A percentile compares a stretch with the other conserved stretches of the same genome.
These are phyloP conservation scores for Oscheius sp. DNA, from an alignment of 1,140 invertebrate genomes.

Conservation along the genomic window DNA sequence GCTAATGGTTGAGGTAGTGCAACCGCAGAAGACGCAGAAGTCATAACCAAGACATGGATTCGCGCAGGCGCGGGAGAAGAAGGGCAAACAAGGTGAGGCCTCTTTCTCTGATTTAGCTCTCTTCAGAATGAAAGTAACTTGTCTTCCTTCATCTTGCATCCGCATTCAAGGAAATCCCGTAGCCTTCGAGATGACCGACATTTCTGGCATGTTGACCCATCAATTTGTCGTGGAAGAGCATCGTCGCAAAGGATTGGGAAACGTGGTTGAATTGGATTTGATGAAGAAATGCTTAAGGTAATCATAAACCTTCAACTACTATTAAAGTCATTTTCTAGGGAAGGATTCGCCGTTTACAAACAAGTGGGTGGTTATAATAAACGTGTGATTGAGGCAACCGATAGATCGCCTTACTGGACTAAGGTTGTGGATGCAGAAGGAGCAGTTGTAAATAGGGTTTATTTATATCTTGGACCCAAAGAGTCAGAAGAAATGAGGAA, in stretches of 20 bases:
- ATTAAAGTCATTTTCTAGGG: not conserved
- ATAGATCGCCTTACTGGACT: too few species aligned
- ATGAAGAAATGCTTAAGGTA: not conserved
- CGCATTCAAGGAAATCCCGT: not conserved
- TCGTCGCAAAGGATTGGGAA: not conserved
- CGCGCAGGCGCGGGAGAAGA: not conserved
- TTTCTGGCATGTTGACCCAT: not conserved
- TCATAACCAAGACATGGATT: not conserved
- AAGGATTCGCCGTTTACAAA: not conserved
- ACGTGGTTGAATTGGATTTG: constrained; percentile 1
- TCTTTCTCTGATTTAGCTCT: too few species aligned
- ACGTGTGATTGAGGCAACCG: too few species aligned
- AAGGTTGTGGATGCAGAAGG: too few species aligned
- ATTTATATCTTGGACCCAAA: too few species aligned
- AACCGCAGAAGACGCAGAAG: not conserved
- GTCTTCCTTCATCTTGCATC: not conserved
- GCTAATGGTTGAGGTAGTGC: not conserved
- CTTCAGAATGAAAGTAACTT: not conserved
- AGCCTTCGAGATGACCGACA: not conserved
- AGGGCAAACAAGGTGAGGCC: not conserved
- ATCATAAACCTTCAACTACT: not conserved
- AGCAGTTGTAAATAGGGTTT: too few species aligned
- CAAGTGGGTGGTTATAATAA: not conserved
- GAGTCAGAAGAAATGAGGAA: too few species aligned
- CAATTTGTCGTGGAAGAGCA: not conserved